Evolutionary conservation across 2,113 vertebrate species (phyloP).

Genomic region (Polypterus senegalus): DNA sequence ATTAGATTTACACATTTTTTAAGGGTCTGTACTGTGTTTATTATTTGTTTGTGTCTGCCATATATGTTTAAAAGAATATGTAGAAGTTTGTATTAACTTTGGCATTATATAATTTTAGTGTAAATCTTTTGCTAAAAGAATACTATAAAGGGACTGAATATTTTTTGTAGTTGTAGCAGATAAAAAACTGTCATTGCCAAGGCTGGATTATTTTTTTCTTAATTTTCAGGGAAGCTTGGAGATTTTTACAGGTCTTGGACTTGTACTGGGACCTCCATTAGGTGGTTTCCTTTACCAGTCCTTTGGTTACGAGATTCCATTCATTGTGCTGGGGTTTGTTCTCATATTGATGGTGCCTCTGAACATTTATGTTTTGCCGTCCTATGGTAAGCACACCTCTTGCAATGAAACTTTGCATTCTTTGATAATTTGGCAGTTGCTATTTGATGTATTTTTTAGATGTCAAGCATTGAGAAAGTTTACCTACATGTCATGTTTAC

Average conservation of each 20-base stretch:
- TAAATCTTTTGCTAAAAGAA: not conserved
- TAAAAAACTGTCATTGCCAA: not conserved
- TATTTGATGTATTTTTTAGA: no score
- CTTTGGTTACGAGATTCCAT: slow-evolving; percentile 82
- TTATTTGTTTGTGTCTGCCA: no score
- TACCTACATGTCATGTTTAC: no score
- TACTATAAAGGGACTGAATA: not conserved
- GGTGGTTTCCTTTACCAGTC: slow-evolving; percentile 84
- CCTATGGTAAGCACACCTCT: slow-evolving; percentile 52
- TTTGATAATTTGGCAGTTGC: no score
- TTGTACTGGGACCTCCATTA: slow-evolving; percentile 80
- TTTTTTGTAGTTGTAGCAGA: not conserved
- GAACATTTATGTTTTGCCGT: slow-evolving; percentile 71
- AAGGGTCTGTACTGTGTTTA: no score
- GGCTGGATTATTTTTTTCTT: not conserved
- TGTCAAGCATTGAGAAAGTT: no score
- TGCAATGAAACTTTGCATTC: not conserved
- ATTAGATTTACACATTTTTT: not conserved
- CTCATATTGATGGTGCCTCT: slow-evolving; percentile 72
- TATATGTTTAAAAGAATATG: not conserved
- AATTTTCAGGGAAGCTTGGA: slow-evolving; percentile 73
- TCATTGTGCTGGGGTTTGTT: slow-evolving; percentile 68
- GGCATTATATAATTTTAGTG: not conserved
- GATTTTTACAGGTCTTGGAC: slow-evolving; percentile 74
- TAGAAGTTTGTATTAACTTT: not conserved